Evolutionary conservation across 2,113 vertebrate species (phyloP).

Genomic region (Arenaria interpres): DNA sequence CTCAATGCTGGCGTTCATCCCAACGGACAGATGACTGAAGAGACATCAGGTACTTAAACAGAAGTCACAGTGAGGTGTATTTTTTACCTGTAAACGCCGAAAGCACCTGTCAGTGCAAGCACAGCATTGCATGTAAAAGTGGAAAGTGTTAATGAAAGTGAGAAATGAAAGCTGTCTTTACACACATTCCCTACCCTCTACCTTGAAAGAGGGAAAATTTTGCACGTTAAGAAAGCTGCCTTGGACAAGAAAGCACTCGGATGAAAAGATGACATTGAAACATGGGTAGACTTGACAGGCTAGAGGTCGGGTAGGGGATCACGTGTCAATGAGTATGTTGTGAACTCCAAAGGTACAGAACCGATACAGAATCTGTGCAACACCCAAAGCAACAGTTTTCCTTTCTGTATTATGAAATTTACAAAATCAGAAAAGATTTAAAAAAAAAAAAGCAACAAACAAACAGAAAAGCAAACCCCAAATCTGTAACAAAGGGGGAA

Average conservation of each 20-base stretch:
- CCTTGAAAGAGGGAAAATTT: neutral
- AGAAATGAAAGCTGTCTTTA: neutral
- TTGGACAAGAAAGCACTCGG: neutral
- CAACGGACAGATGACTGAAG: neutral
- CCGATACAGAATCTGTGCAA: neutral
- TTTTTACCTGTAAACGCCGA: neutral
- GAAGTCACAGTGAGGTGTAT: neutral
- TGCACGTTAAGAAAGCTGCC: neutral
- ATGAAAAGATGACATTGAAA: neutral
- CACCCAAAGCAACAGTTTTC: neutral
- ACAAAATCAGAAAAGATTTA: neutral
- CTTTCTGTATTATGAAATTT: neutral
- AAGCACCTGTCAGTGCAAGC: neutral
- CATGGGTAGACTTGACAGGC: neutral
- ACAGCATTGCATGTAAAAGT: neutral
- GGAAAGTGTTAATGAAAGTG: neutral
- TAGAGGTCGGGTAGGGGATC: neutral
- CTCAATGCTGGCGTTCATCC: accelerated
- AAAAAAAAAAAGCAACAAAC: neutral
- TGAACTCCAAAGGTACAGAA: neutral
- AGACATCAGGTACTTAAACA: neutral
- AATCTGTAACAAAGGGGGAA: neutral
- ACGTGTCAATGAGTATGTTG: accelerated
- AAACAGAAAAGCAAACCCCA: neutral
- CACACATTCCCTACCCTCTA: neutral